Evolutionary conservation across 1,140 invertebrate species (phyloP).

Genomic region (Arion vulgaris): DNA sequence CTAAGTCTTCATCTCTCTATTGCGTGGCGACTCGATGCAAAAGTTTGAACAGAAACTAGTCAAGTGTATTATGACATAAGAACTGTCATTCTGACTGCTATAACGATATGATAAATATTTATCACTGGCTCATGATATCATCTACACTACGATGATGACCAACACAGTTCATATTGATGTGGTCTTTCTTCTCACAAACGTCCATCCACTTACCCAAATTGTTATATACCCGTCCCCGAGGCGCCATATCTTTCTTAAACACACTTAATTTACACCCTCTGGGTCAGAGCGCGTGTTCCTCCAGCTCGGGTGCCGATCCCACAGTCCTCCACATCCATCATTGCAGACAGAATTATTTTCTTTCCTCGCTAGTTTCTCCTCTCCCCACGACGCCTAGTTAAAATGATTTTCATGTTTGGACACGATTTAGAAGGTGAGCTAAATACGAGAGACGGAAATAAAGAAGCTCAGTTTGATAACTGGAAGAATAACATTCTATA

Average conservation of each 20-base stretch:
- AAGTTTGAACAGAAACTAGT: too few species aligned
- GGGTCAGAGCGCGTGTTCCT: not conserved
- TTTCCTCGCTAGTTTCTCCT: not conserved
- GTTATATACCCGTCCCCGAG: not conserved
- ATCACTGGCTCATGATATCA: too few species aligned
- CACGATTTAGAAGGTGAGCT: not conserved
- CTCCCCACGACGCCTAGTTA: not conserved
- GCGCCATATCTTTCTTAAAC: not conserved
- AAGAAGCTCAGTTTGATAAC: not conserved
- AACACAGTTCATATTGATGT: not conserved
- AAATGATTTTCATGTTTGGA: constrained; percentile 1
- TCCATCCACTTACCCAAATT: constrained; percentile 8
- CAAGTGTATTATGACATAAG: too few species aligned
- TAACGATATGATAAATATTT: too few species aligned
- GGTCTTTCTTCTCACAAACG: not conserved
- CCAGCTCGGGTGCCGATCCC: not conserved
- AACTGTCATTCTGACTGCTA: too few species aligned
- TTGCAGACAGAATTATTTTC: not conserved
- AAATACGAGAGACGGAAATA: not conserved
- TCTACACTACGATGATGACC: not conserved
- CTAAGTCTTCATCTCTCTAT: too few species aligned
- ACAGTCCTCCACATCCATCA: not conserved
- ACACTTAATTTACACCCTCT: not conserved
- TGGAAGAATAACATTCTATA: not conserved
- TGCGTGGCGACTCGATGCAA: too few species aligned